A percentile compares a stretch with the other conserved stretches of the same genome.
Evolutionary conservation across 2,797 vertebrate genomes (phyloP).

Genomic region (Ficedula albicollis): DNA sequence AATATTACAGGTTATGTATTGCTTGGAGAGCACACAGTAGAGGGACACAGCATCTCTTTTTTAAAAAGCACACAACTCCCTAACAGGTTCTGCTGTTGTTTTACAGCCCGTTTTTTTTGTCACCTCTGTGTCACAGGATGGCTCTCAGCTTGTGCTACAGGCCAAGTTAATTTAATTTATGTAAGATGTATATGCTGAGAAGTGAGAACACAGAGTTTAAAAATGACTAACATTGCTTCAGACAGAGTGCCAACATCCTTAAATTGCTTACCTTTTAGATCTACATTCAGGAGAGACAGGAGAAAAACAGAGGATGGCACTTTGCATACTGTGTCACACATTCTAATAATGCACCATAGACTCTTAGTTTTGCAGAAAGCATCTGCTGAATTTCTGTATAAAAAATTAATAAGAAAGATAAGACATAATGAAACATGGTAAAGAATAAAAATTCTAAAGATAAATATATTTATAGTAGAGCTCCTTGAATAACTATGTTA

Average conservation of each 20-base stretch:
- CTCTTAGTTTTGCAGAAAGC: neutral
- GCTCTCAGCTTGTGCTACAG: neutral
- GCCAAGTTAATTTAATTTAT: constrained; percentile 22
- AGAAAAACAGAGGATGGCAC: neutral
- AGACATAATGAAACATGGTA: neutral
- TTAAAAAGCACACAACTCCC: neutral
- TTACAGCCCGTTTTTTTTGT: neutral
- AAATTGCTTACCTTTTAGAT: neutral
- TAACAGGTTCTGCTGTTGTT: neutral
- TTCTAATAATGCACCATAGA: neutral
- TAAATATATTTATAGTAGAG: neutral
- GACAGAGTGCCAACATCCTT: neutral
- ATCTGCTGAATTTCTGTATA: neutral
- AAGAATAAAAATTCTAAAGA: neutral
- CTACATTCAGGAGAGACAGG: neutral
- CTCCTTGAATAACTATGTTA: neutral
- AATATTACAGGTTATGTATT: neutral
- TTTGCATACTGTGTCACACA: neutral
- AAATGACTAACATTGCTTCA: neutral
- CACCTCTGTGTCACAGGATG: neutral
- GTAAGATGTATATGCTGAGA: neutral
- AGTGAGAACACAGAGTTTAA: neutral
- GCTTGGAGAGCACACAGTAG: neutral
- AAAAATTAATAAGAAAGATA: constrained; percentile 10
- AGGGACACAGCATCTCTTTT: neutral